Conservation (phyloP, 2,797 vertebrate species). For the Sphenodon punctatus region DNA sequence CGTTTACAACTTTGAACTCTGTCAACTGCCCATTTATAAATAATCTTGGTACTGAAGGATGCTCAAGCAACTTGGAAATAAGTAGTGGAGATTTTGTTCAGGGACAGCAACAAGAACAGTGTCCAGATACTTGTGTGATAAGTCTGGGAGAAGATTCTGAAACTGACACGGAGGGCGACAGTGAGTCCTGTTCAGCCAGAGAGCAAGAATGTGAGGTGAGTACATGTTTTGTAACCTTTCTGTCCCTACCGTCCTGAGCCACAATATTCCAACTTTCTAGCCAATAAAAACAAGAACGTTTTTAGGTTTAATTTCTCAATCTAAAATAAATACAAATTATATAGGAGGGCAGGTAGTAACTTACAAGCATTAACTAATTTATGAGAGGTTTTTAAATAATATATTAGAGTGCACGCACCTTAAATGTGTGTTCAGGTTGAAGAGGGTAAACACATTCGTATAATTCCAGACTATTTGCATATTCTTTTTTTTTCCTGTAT, state of each 20-base stretch:
- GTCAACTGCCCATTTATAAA: slow-evolving; percentile 93
- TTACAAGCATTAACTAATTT: background rate
- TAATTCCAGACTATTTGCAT: too few relatives aligned
- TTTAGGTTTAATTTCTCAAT: background rate
- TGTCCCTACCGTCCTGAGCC: background rate
- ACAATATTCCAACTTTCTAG: too few relatives aligned
- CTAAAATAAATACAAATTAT: background rate
- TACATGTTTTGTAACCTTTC: background rate
- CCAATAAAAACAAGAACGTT: too few relatives aligned
- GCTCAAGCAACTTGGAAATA: slow-evolving; percentile 72
- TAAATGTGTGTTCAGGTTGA: too few relatives aligned
- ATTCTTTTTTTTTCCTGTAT: too few relatives aligned
- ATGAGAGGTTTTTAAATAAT: too few relatives aligned
- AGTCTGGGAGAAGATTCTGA: slow-evolving; percentile 92
- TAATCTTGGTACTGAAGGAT: slow-evolving; percentile 79
- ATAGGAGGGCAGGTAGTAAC: background rate
- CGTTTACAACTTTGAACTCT: slow-evolving; percentile 81
- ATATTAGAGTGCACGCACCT: too few relatives aligned
- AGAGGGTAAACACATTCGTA: too few relatives aligned
- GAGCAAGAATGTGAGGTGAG: slow-evolving; percentile 91
- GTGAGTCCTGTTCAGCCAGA: slow-evolving; percentile 85
- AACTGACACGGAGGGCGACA: slow-evolving; percentile 90
- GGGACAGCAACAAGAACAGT: slow-evolving; percentile 83
- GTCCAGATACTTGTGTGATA: slow-evolving; percentile 85
- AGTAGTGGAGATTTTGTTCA: slow-evolving; percentile 69